Evolutionary conservation across 1,140 invertebrate species (phyloP).

Genomic region (Sinella curviseta): DNA sequence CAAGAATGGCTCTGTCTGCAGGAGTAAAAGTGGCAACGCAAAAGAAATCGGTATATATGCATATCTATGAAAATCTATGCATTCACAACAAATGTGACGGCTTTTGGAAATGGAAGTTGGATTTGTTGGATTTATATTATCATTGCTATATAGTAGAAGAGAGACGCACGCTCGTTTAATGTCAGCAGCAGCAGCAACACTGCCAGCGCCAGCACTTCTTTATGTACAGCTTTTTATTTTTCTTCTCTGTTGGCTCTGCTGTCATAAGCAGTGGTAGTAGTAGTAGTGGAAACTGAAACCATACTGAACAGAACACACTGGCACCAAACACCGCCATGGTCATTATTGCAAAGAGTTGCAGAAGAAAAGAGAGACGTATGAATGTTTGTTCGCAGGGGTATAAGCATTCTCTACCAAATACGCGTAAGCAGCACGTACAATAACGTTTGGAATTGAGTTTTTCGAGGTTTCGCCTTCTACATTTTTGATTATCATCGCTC

Average conservation of each 20-base stretch:
- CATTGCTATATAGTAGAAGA: not conserved
- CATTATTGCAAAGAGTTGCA: conserved; percentile 5
- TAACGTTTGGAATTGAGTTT: not conserved
- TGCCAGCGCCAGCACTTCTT: not conserved
- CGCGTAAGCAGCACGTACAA: too few relatives aligned
- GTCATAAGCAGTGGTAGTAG: not conserved
- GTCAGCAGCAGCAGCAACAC: not conserved
- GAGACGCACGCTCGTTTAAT: not conserved
- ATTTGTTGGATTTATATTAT: not conserved
- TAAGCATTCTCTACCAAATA: not conserved
- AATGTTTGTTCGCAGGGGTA: not conserved
- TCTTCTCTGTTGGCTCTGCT: too few relatives aligned
- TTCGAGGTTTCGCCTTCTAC: not conserved
- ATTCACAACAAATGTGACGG: too few relatives aligned
- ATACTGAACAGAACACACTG: not conserved
- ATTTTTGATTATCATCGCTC: too few relatives aligned
- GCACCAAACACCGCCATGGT: not conserved
- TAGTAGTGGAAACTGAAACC: not conserved
- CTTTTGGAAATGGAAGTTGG: not conserved
- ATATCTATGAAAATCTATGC: too few relatives aligned
- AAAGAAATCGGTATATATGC: not conserved
- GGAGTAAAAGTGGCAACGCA: not conserved
- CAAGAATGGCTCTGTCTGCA: not conserved
- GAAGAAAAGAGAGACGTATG: not conserved
- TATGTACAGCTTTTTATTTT: too few relatives aligned